Base-by-base conservation (phyloP, 37 sponge, comb jelly and placozoan genomes). In the Spongilla lacustris region DNA sequence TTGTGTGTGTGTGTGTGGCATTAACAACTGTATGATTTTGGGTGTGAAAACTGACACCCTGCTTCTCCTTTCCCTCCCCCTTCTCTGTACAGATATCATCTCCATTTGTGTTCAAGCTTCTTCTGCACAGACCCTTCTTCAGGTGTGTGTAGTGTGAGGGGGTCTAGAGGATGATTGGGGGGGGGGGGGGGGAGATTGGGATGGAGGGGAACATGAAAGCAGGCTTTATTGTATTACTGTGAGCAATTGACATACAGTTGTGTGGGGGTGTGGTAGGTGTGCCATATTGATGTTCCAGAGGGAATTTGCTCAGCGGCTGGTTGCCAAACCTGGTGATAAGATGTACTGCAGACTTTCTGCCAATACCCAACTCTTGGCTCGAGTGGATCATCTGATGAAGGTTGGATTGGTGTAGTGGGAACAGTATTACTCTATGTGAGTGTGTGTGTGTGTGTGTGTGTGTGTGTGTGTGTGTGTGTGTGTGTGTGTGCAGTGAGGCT, bases 241-340 rank as follows among this genome's bases (percentile, higher is more conserved):
- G n/a, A n/a, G n/a, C n/a, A n/a, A n/a, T n/a, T n/a, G n/a, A n/a
- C n/a, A n/a, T n/a, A n/a, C n/a, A n/a, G n/a, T n/a, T n/a, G n/a
- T n/a, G n/a, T n/a, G n/a, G n/a, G n/a, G n/a, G n/a, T 66, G 34
- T 21, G 81, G 29, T 76, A 88, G 96, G 74, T 96, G 94, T 90
- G 99, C 99, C 35, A 82, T 97, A 19, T 79, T 98, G 73, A 98
- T 98, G 99, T 98, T 98, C 66, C 99, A 98, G 80, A 71, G 94
- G 31, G 99, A 98, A 83, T 98, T 98, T 93, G 99, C 99, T 0
- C 94, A 94, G 85, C 79, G 99, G 2, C 78, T 98, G 30, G 94
- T 95, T 21, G 99, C 99, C 46, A 93, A 95, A 69, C 97, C 99
- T 27, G 94, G 94, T 10, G 97, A 97, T 74, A 98, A 97, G 87